Percentiles rank a stretch among this genome's conserved stretches.
Evolutionary conservation across 2,888 invertebrate genomes (phyloP).

Genomic region (Troilus luridus): DNA sequence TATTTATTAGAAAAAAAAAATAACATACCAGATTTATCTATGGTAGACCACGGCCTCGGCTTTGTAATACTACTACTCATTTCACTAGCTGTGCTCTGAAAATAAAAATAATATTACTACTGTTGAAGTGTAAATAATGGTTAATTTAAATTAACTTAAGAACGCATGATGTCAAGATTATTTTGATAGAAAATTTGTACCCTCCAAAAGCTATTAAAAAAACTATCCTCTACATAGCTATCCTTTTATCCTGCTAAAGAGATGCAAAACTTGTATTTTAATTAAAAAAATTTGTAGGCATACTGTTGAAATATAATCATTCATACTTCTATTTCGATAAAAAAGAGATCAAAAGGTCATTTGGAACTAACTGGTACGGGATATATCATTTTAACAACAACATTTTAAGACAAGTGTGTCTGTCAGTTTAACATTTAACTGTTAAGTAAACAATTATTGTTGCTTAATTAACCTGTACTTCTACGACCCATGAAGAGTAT

Average conservation of each 20-base stretch:
- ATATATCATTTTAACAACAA: too few species aligned
- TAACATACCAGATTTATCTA: slow-evolving; percentile 65
- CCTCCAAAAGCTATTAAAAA: too few species aligned
- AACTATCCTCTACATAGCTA: too few species aligned
- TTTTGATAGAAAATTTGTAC: background rate
- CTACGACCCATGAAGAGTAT: too few species aligned
- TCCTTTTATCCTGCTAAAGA: too few species aligned
- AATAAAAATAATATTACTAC: background rate
- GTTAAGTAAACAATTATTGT: background rate
- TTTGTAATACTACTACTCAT: slow-evolving; percentile 68
- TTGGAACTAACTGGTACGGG: background rate
- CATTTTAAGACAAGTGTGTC: too few species aligned
- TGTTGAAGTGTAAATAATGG: background rate
- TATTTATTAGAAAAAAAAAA: background rate
- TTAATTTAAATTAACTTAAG: background rate
- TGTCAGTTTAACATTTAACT: background rate
- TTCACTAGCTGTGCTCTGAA: slow-evolving; percentile 64
- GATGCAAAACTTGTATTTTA: too few species aligned
- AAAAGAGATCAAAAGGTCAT: background rate
- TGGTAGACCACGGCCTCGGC: slow-evolving; percentile 78
- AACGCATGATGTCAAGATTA: background rate
- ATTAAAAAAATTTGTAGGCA: too few species aligned
- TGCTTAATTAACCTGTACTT: background rate
- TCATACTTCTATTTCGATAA: background rate
- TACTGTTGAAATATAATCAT: too few species aligned